Base-by-base conservation (phyloP, 2,888 invertebrate genomes). In the Amphipyra tragopoginis region DNA sequence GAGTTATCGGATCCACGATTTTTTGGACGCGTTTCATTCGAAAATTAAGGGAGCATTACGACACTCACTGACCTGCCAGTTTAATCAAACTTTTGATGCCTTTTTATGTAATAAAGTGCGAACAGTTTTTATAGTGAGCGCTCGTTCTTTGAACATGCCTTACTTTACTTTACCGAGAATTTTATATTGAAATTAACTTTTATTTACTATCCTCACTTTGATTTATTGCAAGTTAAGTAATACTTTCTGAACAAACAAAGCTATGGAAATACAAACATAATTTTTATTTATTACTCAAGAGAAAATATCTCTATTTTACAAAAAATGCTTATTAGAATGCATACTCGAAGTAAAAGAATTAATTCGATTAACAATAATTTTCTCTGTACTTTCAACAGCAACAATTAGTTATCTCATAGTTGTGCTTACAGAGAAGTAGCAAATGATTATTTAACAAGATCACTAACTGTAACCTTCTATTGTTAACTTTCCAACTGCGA, bases 1-100 rank as follows among this genome's bases (percentile, higher is more conserved):
- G 83, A 86, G 83, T 86, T 90, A 91, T 90, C 90, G 80, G 90
- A 90, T 90, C 79, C 90, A 90, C 88, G 90, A 89, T 86, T 89
- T 78, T 87, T 89, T 84, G 81, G 85, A 83, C 86, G 85, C 79
- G 81, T 85, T 85, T 81, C 72, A 74, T 81, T 83, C 77, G 80
- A 85, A 87, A 88, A 87, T 88, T 87, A 86, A 87, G 84, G 84
- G 81, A 80, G 81, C 75, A 84, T 87, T 88, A 83, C 82, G 82
- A 85, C 85, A 83, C 82, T 82, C 77, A 84, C 78, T 87, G 86
- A 86, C 85, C 86, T 83, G 83, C 72, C 79, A 78, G 71, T 80
- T 82, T 81, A 82, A 83, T 82, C 75, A 82, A 80, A 75, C 67
- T 76, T 73, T 68, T 51, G 65, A 62, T 53, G 65, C 56, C 53